These are phyloP conservation scores for Urocynchramus pylzowi DNA, from an alignment of 2,113 vertebrate genomes.

Conservation along the genomic window DNA sequence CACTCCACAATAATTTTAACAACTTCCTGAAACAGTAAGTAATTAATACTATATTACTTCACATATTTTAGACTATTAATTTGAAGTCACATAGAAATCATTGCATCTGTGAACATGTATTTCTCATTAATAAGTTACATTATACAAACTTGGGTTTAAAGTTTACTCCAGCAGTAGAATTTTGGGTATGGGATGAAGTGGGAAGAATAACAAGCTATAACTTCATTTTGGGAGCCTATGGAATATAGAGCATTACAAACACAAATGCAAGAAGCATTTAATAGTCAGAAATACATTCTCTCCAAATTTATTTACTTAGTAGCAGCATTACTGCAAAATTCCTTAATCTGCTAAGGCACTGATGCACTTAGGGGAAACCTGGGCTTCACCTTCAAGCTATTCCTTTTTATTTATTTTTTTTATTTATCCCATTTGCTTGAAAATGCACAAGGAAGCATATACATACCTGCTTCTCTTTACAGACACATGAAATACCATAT, in stretches of 20 bases:
- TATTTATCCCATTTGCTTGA: background rate
- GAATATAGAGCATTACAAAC: background rate
- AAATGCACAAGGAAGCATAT: background rate
- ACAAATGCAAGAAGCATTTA: background rate
- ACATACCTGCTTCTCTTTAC: background rate
- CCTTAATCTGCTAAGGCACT: background rate
- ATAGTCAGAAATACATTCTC: background rate
- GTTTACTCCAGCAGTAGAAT: background rate
- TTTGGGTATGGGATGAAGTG: background rate
- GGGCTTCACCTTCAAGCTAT: background rate
- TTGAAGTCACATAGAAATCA: background rate
- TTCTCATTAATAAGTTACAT: background rate
- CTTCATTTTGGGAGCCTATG: background rate
- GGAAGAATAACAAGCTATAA: background rate
- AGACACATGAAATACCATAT: accelerated
- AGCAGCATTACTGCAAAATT: background rate
- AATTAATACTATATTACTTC: background rate
- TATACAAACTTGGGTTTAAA: background rate
- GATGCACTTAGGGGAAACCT: background rate
- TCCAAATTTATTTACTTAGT: background rate
- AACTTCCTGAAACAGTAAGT: background rate
- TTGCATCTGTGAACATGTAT: background rate
- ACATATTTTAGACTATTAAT: background rate
- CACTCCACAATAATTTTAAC: background rate
- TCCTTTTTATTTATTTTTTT: background rate